phyloP scores from a whole-genome alignment of 2,113 vertebrate genomes.

The Perca schrenkii region DNA sequence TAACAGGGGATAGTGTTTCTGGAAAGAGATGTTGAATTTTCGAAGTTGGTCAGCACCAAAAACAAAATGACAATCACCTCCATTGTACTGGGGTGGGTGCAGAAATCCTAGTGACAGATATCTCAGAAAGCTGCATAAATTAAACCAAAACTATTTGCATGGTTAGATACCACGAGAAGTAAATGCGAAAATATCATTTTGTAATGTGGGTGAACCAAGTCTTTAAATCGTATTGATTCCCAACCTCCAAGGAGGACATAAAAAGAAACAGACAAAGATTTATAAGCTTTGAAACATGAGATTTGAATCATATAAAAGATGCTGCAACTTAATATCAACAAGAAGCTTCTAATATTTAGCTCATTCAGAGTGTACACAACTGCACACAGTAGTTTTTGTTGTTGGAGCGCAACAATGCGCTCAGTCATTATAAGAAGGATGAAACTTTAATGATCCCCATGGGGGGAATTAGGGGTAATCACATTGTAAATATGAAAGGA shows the following conservation, averaged over 20 bases:
- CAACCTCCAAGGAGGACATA: background rate
- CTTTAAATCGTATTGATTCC: conserved; percentile 37
- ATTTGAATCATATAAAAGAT: conserved; percentile 33
- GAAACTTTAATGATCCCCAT: conserved; percentile 57
- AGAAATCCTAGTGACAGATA: background rate
- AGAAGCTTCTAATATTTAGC: conserved; percentile 24
- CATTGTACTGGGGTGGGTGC: background rate
- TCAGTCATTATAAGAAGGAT: conserved; percentile 49
- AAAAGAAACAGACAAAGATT: conserved; percentile 18
- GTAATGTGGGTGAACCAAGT: background rate
- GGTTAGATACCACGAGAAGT: background rate
- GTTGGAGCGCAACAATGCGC: conserved; percentile 37
- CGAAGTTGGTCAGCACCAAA: background rate
- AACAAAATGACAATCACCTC: background rate
- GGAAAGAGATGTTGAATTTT: background rate
- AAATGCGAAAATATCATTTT: background rate
- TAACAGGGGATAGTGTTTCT: background rate
- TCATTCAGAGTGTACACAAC: conserved; percentile 48
- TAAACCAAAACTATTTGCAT: background rate
- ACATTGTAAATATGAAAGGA: conserved; percentile 60
- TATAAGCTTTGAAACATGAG: conserved; percentile 24
- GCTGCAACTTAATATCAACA: conserved; percentile 54
- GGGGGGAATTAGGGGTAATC: conserved; percentile 41
- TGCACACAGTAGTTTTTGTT: conserved; percentile 59
- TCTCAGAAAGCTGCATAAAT: background rate